phyloP scores from a whole-genome alignment of 2,113 vertebrate species.

The Colinus virginianus region DNA sequence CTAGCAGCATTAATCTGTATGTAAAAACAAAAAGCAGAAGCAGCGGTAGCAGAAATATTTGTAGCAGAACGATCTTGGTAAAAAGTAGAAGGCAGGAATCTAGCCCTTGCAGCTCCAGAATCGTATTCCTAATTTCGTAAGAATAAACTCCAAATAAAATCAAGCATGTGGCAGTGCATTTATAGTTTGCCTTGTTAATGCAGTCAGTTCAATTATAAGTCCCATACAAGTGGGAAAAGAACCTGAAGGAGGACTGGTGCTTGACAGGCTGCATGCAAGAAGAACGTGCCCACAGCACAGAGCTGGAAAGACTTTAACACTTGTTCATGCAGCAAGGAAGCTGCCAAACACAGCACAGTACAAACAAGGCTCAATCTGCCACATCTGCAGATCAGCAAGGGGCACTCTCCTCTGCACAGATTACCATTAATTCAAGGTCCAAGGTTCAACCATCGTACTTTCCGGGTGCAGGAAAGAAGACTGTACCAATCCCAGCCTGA shows the following conservation, averaged over 20 bases:
- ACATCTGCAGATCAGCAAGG: neutral
- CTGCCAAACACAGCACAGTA: neutral
- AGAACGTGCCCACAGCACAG: neutral
- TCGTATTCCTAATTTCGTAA: neutral
- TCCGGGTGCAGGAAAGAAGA: neutral
- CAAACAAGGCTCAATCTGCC: neutral
- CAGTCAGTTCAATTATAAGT: neutral
- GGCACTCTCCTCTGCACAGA: neutral
- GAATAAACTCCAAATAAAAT: neutral
- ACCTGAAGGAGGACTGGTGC: neutral
- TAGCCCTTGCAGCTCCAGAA: neutral
- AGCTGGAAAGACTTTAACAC: neutral
- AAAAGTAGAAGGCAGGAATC: neutral
- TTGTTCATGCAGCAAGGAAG: neutral
- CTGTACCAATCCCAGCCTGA: neutral
- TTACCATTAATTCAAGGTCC: neutral
- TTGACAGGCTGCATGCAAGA: neutral
- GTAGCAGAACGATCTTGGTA: neutral
- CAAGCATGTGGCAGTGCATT: rapidly evolving
- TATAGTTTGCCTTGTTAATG: neutral
- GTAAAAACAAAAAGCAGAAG: neutral
- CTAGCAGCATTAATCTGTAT: neutral
- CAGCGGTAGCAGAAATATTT: neutral
- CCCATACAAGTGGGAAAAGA: neutral
- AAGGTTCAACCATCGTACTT: neutral